Percentiles rank a stretch among this genome's conserved stretches.
These are phyloP conservation scores for Corvus cornix DNA, from an alignment of 2,113 vertebrate genomes.

Conservation along the genomic window DNA sequence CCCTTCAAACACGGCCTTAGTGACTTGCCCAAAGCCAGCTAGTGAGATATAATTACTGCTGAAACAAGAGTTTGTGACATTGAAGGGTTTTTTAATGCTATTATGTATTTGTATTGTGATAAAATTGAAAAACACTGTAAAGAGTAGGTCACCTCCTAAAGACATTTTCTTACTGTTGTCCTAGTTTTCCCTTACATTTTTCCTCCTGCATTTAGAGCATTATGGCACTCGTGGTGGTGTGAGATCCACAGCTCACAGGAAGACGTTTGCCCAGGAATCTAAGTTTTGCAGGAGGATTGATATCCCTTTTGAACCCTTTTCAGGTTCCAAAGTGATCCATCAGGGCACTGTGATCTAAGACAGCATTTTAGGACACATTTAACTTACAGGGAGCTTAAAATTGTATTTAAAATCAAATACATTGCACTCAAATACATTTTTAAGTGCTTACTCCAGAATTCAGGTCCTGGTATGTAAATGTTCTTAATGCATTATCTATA, in stretches of 20 bases:
- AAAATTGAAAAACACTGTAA: background rate
- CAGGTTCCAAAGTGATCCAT: background rate
- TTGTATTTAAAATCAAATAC: background rate
- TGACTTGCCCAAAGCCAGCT: background rate
- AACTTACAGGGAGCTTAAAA: background rate
- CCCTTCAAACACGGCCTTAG: background rate
- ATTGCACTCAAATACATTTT: background rate
- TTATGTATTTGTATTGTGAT: background rate
- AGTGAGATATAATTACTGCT: background rate
- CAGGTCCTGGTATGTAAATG: background rate
- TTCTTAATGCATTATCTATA: background rate
- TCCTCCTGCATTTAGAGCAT: background rate
- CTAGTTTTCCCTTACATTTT: background rate
- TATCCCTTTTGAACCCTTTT: background rate
- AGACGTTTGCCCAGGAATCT: background rate
- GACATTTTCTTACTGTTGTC: background rate
- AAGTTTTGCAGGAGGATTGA: background rate
- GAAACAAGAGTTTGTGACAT: background rate
- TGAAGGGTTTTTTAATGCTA: background rate
- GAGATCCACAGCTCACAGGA: background rate
- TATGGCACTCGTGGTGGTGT: accelerated
- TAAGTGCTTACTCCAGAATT: background rate
- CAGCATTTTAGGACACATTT: background rate
- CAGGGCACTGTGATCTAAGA: background rate
- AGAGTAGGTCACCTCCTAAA: background rate